Base-by-base conservation (phyloP, 2,888 invertebrate species). In the Deroplatys truncata region DNA sequence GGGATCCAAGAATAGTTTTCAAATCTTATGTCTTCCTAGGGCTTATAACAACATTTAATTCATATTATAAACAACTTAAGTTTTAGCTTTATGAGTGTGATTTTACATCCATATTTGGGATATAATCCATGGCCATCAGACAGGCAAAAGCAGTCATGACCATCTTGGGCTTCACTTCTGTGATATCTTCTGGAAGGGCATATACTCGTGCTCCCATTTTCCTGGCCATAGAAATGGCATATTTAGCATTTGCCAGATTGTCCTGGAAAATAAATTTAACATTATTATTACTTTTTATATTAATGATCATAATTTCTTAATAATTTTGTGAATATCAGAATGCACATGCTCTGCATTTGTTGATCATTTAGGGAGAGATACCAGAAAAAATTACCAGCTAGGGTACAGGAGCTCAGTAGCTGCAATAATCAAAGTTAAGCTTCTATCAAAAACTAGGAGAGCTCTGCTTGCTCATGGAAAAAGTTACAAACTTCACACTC, bases 91-190 rank as follows among this genome's bases (percentile, higher is more conserved):
- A 90, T 82, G 86, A 49, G 10, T 89, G 90, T 72, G 56, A 72
- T 88, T 91, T 91, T 20, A 89, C 88, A 93, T 97, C 97, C 97
- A 98, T 97, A 93, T 97, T 96, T 91, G 98, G 98, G 92, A 98
- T 96, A 94, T 98, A 98, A 95, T 99, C 99, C 92, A 98, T 96
- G 49, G 98, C 98, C 99, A 99, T 99, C 92, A 99, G 96, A 93
- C 99, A 99, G 49, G 99, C 99, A 94, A 99, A 99, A 92, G 99
- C 98, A 7, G 99, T 99, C 99, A 99, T 98, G 90, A 99, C 98
- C 99, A 99, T 98, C 94, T 99, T 99, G 90, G 97, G 98, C 93
- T 99, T 99, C 31, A 98, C 97, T 94, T 99, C 99, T 82, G 98
- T 98, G 92, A 99, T 99, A 94, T 99, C 99, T 94, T 99, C 99